Base-by-base conservation (phyloP, 2,113 vertebrate species). In the Lampris incognitus region DNA sequence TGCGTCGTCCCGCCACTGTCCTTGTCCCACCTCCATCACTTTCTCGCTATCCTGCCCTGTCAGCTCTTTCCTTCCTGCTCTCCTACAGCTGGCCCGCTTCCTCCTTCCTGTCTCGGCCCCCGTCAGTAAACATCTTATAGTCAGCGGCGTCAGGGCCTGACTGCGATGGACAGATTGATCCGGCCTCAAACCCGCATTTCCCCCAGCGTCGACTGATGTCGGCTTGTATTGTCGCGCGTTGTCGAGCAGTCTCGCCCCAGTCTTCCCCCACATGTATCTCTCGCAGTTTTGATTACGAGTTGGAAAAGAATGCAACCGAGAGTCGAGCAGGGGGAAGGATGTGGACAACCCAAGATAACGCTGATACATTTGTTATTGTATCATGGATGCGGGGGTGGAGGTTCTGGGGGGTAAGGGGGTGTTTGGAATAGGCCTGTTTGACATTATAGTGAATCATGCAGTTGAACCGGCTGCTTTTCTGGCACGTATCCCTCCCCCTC, bases 61-160 rank as follows among this genome's bases (percentile, higher is more conserved):
- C 89, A 89, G 83, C 79, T 54, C 66, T 82, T 89, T 90, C 89
- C 91, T 91, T 92, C 90, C 88, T 89, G 78, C 76, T 84, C 78
- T 82, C 80, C 86, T 79, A 37, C 81, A 62, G 40, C 81, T 66
- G 74, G 38, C 69, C 39, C 4, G 38, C 81, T 87, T 65, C 81
- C 76, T 81, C 78, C 66, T 84, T 92, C 89, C 88, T 86, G 76
- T 9, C 24, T 60, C 1, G 49, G n/a, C 13, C 77, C 70, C 62
- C 74, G 69, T 88, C 84, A 84, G 85, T 72, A 87, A 92, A 91
- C 89, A 88, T 51, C 72, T 86, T 77, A 41, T 44, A 61, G 78
- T 82, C 80, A 39, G 74, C 75, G 6, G 39, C 10, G 68, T 65
- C 76, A 71, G 66, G 61, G 62, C 74, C 72, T 73, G 84, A 84